These are phyloP conservation scores for Willisornis vidua DNA, from an alignment of 2,113 vertebrate species.

Conservation along the genomic window DNA sequence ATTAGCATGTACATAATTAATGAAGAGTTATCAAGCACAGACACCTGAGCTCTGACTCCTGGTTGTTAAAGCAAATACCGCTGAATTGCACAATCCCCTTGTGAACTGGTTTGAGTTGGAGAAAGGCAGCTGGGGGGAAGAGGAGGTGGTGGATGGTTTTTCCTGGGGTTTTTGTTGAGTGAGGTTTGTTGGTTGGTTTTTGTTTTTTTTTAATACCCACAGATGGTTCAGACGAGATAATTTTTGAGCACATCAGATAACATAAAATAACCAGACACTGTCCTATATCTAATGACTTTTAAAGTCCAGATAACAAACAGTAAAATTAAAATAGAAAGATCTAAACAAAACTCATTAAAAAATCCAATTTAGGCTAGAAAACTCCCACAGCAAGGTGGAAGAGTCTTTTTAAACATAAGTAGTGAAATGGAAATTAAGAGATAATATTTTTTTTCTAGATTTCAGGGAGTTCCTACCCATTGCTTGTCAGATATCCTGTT, in stretches of 20 bases:
- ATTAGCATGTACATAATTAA: not conserved
- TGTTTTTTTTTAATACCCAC: not conserved
- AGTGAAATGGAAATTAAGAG: not conserved
- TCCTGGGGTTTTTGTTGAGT: not conserved
- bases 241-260: not conserved
- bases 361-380: not conserved
- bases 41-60: not conserved
- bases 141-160: too few species aligned
- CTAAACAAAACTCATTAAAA: not conserved
- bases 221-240: not conserved
- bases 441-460: not conserved
- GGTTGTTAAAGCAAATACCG: not conserved
- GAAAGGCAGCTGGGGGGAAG: too few species aligned
- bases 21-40: not conserved
- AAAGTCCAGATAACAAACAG: not conserved
- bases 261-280: not conserved
- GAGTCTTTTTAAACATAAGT: not conserved
- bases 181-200: not conserved
- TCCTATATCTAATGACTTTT: not conserved
- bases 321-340: not conserved
- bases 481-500: not conserved
- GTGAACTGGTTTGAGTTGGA: not conserved
- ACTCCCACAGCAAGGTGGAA: not conserved
- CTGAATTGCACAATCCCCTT: not conserved
- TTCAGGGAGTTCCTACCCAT: not conserved